phyloP scores from a whole-genome alignment of 2,113 vertebrate genomes.

The Morone saxatilis region DNA sequence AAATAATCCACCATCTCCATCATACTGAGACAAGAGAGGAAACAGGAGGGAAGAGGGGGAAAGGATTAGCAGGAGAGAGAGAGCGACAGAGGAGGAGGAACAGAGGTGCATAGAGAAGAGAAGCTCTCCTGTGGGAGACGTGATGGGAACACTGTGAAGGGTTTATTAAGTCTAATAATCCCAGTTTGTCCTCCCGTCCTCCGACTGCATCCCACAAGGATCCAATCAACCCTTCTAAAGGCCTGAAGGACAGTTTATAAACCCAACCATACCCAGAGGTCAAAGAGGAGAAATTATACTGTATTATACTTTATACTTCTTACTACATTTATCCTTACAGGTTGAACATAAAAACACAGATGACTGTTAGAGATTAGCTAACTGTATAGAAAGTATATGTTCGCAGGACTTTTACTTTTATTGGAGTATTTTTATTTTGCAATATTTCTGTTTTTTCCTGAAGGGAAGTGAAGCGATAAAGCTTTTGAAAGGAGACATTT shows the following conservation, averaged over 20 bases:
- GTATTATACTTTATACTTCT: too few relatives aligned
- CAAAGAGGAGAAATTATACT: neutral
- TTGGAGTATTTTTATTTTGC: too few relatives aligned
- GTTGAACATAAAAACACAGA: too few relatives aligned
- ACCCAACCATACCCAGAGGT: constrained; percentile 4
- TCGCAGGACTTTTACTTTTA: too few relatives aligned
- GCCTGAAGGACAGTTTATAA: neutral
- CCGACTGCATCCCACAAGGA: constrained; percentile 11
- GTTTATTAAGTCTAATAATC: constrained; percentile 46
- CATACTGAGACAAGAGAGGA: too few relatives aligned
- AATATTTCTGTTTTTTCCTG: too few relatives aligned
- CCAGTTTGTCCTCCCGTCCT: constrained; percentile 9
- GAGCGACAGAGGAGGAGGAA: neutral
- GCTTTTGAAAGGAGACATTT: too few relatives aligned
- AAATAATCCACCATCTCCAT: too few relatives aligned
- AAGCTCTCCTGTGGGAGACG: constrained; percentile 7
- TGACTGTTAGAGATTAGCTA: too few relatives aligned
- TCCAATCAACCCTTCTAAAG: neutral
- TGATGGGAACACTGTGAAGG: constrained; percentile 28
- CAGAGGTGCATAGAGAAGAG: neutral
- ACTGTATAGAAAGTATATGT: too few relatives aligned
- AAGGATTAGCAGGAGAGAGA: neutral
- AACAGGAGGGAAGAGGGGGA: neutral
- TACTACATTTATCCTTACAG: too few relatives aligned
- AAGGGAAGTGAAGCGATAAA: too few relatives aligned